Conservation (phyloP, 2,113 vertebrate species). For the Cyanoramphus novaezelandiae region DNA sequence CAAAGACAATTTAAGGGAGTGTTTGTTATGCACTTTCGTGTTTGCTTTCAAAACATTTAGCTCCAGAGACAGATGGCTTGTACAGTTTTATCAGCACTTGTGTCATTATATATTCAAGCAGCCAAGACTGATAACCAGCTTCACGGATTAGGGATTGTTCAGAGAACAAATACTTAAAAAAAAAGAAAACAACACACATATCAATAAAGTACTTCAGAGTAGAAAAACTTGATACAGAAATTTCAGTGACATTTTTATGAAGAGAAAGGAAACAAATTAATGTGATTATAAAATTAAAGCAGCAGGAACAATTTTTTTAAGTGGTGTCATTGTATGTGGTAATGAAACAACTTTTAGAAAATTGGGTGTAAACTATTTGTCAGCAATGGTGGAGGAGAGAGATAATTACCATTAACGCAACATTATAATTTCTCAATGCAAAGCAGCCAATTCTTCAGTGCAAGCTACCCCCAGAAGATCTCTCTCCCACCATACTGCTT, state of each 20-base stretch:
- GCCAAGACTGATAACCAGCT: conserved; percentile 51
- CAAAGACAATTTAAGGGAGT: conserved; percentile 52
- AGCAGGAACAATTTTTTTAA: conserved; percentile 53
- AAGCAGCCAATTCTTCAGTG: background rate
- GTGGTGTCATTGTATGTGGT: conserved; percentile 2
- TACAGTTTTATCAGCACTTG: conserved; percentile 54
- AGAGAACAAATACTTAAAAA: conserved; percentile 39
- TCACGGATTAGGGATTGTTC: conserved; percentile 27
- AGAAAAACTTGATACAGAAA: conserved; percentile 17
- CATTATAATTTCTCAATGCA: background rate
- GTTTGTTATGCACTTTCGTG: conserved; percentile 47
- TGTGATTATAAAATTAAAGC: conserved; percentile 55
- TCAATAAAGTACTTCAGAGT: conserved; percentile 45
- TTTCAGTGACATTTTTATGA: conserved; percentile 38
- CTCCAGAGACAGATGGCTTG: conserved; percentile 67
- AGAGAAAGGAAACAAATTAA: conserved; percentile 47
- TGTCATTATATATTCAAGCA: conserved; percentile 68
- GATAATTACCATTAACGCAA: conserved; percentile 40
- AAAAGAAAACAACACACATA: background rate
- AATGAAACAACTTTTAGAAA: conserved; percentile 54
- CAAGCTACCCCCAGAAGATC: background rate
- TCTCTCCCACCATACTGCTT: background rate
- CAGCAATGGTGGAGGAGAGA: background rate
- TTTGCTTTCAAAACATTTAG: conserved; percentile 70
- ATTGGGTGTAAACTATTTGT: conserved; percentile 41